Conservation (phyloP, 1,140 invertebrate species). For the Calliopsis andreniformis region DNA sequence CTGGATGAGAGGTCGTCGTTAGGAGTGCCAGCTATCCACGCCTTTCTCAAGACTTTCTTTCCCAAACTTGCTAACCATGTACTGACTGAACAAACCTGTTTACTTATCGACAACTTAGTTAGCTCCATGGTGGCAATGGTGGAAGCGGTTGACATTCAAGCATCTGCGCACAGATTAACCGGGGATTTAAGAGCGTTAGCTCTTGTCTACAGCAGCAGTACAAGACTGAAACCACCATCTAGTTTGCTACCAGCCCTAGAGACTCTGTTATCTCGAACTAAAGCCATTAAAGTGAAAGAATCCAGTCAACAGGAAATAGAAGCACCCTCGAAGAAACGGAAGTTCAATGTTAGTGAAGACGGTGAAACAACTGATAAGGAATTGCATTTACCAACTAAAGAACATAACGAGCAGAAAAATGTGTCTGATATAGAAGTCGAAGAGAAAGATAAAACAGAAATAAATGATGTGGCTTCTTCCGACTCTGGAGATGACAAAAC, state of each 20-base stretch:
- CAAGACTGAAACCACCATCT: conserved; percentile 74
- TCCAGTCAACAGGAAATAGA: conserved; percentile 69
- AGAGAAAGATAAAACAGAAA: conserved; percentile 60
- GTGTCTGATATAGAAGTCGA: conserved; percentile 47
- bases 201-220: conserved; percentile 81
- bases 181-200: conserved; percentile 82
- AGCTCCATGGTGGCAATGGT: conserved; percentile 82
- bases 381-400: conserved; percentile 48
- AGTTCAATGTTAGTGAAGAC: conserved; percentile 70
- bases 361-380: conserved; percentile 51
- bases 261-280: conserved; percentile 71
- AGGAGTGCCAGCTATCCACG: conserved; percentile 89
- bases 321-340: conserved; percentile 77
- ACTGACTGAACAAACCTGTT: conserved; percentile 83
- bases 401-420: conserved; percentile 51
- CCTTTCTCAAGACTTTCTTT: conserved; percentile 91
- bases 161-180: conserved; percentile 80
- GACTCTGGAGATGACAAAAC: conserved; percentile 64
- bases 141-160: conserved; percentile 80
- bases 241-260: conserved; percentile 72
- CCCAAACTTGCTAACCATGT: conserved; percentile 88
- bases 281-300: conserved; percentile 70
- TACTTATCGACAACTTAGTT: conserved; percentile 83
- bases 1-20: conserved; percentile 90
- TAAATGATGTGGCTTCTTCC: conserved; percentile 59